Evolutionary conservation across 2,797 vertebrate genomes (phyloP), one percentile per base, ranked within the genome.

Genomic region (Chanos chanos): DNA sequence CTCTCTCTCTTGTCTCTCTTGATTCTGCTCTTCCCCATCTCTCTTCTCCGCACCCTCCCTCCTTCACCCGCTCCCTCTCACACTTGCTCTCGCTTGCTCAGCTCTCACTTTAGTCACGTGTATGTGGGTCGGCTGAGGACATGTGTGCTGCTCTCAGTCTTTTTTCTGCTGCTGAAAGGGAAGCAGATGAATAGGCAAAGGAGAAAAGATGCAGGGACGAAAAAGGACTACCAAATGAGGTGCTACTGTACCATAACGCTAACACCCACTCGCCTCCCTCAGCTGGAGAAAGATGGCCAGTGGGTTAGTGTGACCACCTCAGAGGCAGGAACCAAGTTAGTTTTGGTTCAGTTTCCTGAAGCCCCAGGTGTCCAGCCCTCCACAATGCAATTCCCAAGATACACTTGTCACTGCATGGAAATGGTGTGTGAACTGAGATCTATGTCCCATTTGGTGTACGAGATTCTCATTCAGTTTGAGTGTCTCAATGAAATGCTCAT

Each of bases 71-170:
- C 7, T 19, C 4, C 7, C 25, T 5, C 51, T 37, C 15, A 7
- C 13, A 37, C n/a, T 39, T 13, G 15, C 30, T 19, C 37, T 22
- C n/a, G 50, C 15, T 50, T 25, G n/a, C 8, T 34, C 45, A 45
- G 59, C 49, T 49, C 39, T 57, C 39, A n/a, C 44, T 24, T 59
- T 34, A 36, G 55, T 70, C 70, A 54, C 50, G 10, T 65, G 61
- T 21, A 10, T 10, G 7, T 4, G 39, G 62, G 60, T 70, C 28
- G 27, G 43, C 9, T 63, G 13, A 74, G 70, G 72, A 72, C 70
- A 57, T 1, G 18, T 37, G 9, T 4, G 9, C 24, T 19, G 7
- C 25, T 49, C 41, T 28, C 16, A 49, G 30, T 13, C 25, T 16
- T 45, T 36, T 36, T 54, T 43, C 43, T 40, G 41, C 31, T 2